phyloP scores from a whole-genome alignment of 30 jellyfish, hydroid and myxozoan species.

The Hydractinia symbiolongicarpus region DNA sequence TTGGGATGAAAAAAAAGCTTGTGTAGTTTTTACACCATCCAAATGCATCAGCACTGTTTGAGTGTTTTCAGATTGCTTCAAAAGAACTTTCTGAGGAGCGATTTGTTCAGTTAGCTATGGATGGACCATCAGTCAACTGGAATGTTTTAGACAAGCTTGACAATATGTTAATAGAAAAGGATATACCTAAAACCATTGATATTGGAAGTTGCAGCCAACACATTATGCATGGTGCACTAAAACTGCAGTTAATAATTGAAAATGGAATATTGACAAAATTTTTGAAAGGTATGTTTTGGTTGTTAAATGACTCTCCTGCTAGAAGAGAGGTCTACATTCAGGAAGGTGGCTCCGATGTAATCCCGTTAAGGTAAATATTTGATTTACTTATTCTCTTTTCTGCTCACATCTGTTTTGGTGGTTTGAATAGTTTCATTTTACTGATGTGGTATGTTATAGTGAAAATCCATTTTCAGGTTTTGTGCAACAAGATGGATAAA shows the following conservation, averaged over 20 bases:
- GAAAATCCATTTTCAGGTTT: background rate
- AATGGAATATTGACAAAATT: constrained; percentile 15
- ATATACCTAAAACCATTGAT: background rate
- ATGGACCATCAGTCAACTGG: constrained; percentile 16
- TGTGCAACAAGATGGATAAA: constrained; percentile 2
- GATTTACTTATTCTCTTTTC: background rate
- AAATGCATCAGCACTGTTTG: background rate
- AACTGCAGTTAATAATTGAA: background rate
- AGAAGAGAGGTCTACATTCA: background rate
- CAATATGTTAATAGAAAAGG: background rate
- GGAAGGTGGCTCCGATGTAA: background rate
- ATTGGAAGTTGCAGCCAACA: constrained; percentile 22
- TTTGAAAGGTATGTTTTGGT: background rate
- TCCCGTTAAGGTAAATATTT: background rate
- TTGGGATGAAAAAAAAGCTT: background rate
- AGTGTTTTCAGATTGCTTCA: background rate
- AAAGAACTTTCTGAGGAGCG: background rate
- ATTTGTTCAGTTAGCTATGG: background rate
- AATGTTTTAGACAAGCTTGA: background rate
- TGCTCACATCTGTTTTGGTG: background rate
- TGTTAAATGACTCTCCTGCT: constrained; percentile 24
- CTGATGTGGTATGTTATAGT: background rate
- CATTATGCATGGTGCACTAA: constrained; percentile 10
- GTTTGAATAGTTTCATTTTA: background rate
- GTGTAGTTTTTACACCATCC: background rate